Evolutionary conservation across 2,113 vertebrate genomes (phyloP), one percentile per base, ranked within the genome.

Genomic region (Syngnathus scovelli): DNA sequence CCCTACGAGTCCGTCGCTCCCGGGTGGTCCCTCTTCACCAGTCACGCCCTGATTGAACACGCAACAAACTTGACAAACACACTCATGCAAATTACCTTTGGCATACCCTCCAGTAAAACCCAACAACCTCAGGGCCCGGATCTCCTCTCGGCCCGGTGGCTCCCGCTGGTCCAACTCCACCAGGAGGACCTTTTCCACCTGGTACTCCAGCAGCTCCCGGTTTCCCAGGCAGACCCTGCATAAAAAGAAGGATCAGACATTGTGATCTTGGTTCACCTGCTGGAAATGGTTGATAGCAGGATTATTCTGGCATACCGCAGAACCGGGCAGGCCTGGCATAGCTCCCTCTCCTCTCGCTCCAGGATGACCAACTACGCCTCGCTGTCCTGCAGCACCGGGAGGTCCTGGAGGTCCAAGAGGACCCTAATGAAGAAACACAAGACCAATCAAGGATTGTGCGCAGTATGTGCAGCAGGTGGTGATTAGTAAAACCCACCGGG

Each of bases 301-400:
- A 18, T 11, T 27, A 62, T 12, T 55, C 58, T 38, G 71, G 94
- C 94, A 78, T 77, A 99, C 96, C 38, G 93, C 94, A 48, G 95
- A 93, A 1, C 98, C 98, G 0, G 95, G 93, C 61, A 98, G 89
- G 37, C 98, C 98, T 1, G 92, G 82, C 92, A 95, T 92, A 64
- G 96, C 98, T 72, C 93, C 87, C 69, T 99, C 98, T 67, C 96
- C 98, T 76, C 96, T 93, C 60, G 93, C 88, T 64, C 98, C 98
- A 0, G 96, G 94, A 86, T 93, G 91, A 18, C 98, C 98, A 8
- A 98, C 98, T 67, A 95, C 82, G 38, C 98, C 98, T 89, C 96
- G 93, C 46, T 98, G 96, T n/a, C 98, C 98, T 19, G 94, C 75
- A 1, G 92, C 89, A 52, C 98, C 98, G 33, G 92, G 81, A 16